Percentiles rank a stretch among this genome's conserved stretches.
phyloP scores from a whole-genome alignment of 2,113 vertebrate species.

The Mesitornis unicolor region DNA sequence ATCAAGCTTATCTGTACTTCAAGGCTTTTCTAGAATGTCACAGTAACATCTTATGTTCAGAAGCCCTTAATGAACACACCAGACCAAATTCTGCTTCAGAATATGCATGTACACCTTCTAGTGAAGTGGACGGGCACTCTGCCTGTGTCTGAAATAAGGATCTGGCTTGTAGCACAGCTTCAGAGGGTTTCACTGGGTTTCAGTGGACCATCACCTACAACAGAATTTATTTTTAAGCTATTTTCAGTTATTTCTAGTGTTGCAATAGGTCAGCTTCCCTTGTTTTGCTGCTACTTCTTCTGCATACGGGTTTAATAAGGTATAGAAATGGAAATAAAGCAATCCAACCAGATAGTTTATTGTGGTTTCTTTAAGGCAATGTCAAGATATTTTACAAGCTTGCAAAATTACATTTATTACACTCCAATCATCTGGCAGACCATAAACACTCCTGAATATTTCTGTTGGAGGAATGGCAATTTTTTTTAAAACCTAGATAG shows the following conservation, averaged over 20 bases:
- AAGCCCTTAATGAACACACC: conserved; percentile 40
- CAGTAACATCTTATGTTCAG: conserved; percentile 41
- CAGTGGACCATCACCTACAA: not conserved
- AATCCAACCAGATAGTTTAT: not conserved
- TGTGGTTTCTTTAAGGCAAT: conserved; percentile 50
- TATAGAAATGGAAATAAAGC: not conserved
- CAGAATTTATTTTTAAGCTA: not conserved
- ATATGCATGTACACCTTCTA: not conserved
- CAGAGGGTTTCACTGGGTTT: not conserved
- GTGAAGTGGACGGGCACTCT: conserved; percentile 30
- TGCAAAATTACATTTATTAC: conserved; percentile 51
- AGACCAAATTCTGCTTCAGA: conserved; percentile 17
- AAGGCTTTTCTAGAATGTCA: conserved; percentile 30
- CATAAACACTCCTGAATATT: conserved; percentile 48
- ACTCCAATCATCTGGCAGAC: conserved; percentile 31
- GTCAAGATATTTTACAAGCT: conserved; percentile 21
- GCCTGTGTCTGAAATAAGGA: conserved; percentile 33
- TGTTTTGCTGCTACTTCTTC: not conserved
- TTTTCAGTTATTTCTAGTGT: conserved; percentile 8
- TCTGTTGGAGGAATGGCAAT: conserved; percentile 14
- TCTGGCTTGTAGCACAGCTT: conserved; percentile 39
- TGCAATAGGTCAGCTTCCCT: not conserved
- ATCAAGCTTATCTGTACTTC: conserved; percentile 31
- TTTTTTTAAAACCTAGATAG: not conserved
- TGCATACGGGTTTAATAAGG: not conserved